Conservation (phyloP, 2,113 vertebrate species). For the Pyxicephalus adspersus region DNA sequence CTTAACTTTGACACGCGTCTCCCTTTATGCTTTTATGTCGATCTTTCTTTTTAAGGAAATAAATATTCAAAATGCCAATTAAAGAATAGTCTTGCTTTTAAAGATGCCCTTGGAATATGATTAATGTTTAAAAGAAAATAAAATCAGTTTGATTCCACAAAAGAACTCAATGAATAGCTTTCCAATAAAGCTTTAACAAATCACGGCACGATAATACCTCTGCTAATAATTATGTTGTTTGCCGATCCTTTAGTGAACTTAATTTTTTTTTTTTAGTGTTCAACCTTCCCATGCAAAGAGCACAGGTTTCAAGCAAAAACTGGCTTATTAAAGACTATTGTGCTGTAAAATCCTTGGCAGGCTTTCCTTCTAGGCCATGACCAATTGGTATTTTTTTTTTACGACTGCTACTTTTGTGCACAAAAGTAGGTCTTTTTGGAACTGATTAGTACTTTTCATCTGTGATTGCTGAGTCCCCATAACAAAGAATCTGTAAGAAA, state of each 20-base stretch:
- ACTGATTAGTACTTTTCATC: conserved; percentile 81
- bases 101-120: too few relatives aligned
- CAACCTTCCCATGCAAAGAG: conserved; percentile 61
- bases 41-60: too few relatives aligned
- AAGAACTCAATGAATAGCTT: neutral
- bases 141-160: neutral
- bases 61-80: too few relatives aligned
- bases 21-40: too few relatives aligned
- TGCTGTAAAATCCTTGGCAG: conserved; percentile 68
- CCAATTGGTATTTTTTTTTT: conserved; percentile 77
- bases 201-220: conserved; percentile 58
- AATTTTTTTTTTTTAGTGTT: conserved; percentile 78
- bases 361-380: conserved; percentile 76
- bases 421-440: conserved; percentile 71
- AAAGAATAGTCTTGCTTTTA: too few relatives aligned
- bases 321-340: conserved; percentile 80
- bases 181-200: neutral
- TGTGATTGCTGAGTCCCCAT: conserved; percentile 77
- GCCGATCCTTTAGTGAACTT: conserved; percentile 71
- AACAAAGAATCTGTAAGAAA: conserved; percentile 76
- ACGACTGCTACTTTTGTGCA: conserved; percentile 80
- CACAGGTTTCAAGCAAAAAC: conserved; percentile 69
- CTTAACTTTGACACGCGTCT: too few relatives aligned
- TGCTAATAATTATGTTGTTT: conserved; percentile 73
- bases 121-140: neutral